Conservation (phyloP, 2,113 vertebrate genomes). For the Cyprinodon variegatus region DNA sequence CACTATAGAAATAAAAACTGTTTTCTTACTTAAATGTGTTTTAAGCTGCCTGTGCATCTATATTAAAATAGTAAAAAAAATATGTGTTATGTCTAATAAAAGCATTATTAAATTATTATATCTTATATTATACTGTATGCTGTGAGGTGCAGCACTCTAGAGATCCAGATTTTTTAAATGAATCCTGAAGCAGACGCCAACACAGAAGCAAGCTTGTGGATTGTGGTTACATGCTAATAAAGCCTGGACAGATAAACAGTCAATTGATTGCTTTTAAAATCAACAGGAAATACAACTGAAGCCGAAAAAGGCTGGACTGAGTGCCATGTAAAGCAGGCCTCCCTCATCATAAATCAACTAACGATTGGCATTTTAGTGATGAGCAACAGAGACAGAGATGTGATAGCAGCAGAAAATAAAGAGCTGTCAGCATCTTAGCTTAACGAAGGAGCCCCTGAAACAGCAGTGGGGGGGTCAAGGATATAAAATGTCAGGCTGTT, state of each 20-base stretch:
- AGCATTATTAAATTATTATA: too few relatives aligned
- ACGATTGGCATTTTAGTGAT: constrained; percentile 64
- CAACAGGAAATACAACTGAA: constrained; percentile 49
- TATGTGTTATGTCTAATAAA: too few relatives aligned
- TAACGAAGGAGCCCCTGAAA: constrained; percentile 41
- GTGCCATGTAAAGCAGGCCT: constrained; percentile 44
- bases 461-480: background rate
- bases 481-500: constrained; percentile 23
- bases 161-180: too few relatives aligned
- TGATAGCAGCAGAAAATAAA: constrained; percentile 60
- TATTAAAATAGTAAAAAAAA: too few relatives aligned
- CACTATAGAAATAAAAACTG: too few relatives aligned
- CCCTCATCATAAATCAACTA: constrained; percentile 52
- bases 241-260: constrained; percentile 21
- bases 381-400: constrained; percentile 55
- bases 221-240: constrained; percentile 7
- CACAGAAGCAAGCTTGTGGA: background rate
- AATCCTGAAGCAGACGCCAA: too few relatives aligned
- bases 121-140: too few relatives aligned
- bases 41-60: too few relatives aligned
- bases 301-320: background rate
- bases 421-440: constrained; percentile 67
- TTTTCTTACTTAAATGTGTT: too few relatives aligned
- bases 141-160: too few relatives aligned
- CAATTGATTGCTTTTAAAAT: constrained; percentile 34